Evolutionary conservation across 2,113 vertebrate species (phyloP), one percentile per base, ranked within the genome.

Genomic region (Protomyctophum bolini): DNA sequence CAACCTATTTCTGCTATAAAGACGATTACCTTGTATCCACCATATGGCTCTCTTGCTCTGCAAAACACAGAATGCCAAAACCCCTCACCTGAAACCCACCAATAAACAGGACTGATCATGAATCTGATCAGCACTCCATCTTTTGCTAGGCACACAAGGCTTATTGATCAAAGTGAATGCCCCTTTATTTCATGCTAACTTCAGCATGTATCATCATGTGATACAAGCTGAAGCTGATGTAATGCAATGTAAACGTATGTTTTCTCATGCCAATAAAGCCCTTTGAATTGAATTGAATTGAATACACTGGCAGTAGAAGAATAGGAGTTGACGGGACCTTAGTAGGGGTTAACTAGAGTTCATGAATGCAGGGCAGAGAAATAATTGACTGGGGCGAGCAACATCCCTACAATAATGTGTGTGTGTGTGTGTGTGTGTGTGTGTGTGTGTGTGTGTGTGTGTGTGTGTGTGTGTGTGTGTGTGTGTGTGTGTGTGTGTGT

Each of bases 281-380:
- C 21, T 21, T 21, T 21, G 21, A 21, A 21, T 21, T 21, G 21
- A 21, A 21, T 21, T 21, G 21, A 21, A 21, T 21, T 21, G 21
- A 58, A 76, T 61, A 29, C 63, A 48, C 61, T 29, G 46, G 12
- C 52, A 55, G 58, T 4, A 52, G 57, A 6, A 12, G 3, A 7
- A 11, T 49, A 63, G 14, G 52, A 73, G 33, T 21, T 51, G 56
- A 59, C 65, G 54, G 58, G 66, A 60, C 51, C 48, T 12, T 8
- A 69, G 62, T 58, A 55, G 21, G 57, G 83, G 76, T 87, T 82
- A 87, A 66, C 62, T 29, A 69, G 70, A 82, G 85, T 84, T 85
- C 86, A 88, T 7, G 57, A 48, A n/a, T 58, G 11, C 46, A 28
- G 52, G 10, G 14, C 65, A 66, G 41, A 52, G 12, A 58, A 28